Evolutionary conservation across 2,888 invertebrate genomes (phyloP).

Genomic region (Rhogogaster chlorosoma): DNA sequence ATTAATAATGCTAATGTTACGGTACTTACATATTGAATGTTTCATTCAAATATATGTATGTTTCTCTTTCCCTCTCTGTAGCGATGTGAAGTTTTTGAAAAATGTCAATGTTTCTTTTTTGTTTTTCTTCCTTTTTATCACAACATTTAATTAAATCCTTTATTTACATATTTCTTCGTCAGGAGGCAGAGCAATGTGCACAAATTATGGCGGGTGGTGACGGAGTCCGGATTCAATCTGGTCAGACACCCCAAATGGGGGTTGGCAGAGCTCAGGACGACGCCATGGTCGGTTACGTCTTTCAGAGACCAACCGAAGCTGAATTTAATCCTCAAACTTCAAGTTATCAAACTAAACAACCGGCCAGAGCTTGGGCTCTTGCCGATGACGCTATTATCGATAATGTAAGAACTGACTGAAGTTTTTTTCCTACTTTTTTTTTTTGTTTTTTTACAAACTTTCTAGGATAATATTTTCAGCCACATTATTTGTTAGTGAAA

Average conservation of each 20-base stretch:
- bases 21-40: too few relatives aligned
- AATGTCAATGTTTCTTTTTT: background rate
- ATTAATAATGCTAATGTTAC: background rate
- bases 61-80: background rate
- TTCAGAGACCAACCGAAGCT: constrained; percentile 90
- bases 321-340: constrained; percentile 83
- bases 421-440: background rate
- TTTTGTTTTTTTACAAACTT: background rate
- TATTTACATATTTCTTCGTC: constrained; percentile 37
- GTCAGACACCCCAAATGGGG: constrained; percentile 75
- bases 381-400: constrained; percentile 94
- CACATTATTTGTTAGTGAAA: background rate
- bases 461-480: background rate
- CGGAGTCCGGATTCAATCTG: constrained; percentile 73
- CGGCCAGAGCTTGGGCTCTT: constrained; percentile 88
- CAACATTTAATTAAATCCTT: background rate
- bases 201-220: constrained; percentile 76
- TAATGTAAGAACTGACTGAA: constrained; percentile 80
- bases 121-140: too few relatives aligned
- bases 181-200: constrained; percentile 75
- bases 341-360: constrained; percentile 86
- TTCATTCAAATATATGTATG: background rate
- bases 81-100: background rate
- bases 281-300: constrained; percentile 95
- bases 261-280: constrained; percentile 86